Evolutionary conservation across 2,888 invertebrate species (phyloP).

Genomic region (Hanleya hanleyi): DNA sequence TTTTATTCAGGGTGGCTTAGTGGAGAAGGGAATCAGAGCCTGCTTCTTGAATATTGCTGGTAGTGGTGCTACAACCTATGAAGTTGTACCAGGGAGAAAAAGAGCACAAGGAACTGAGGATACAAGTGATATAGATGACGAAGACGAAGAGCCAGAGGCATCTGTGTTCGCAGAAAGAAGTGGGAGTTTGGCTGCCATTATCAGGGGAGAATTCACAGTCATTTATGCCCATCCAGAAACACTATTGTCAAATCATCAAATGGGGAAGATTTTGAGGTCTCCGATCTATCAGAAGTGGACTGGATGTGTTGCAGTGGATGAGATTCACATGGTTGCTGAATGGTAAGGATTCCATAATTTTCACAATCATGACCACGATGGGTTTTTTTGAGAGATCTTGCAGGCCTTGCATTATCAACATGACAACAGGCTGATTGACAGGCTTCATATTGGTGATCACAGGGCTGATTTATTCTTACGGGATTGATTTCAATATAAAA

Average conservation of each 20-base stretch:
- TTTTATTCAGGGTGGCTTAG: not conserved
- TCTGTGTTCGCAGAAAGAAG: not conserved
- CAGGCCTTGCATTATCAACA: too few relatives aligned
- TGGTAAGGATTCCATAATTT: not conserved
- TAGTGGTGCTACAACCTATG: not conserved
- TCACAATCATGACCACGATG: not conserved
- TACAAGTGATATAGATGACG: not conserved
- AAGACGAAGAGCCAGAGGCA: not conserved
- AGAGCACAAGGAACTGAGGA: not conserved
- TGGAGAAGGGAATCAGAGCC: constrained; percentile 9
- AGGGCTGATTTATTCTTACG: too few relatives aligned
- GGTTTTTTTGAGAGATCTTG: too few relatives aligned
- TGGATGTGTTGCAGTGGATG: constrained; percentile 20
- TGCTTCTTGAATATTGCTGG: constrained; percentile 15
- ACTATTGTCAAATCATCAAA: constrained; percentile 7
- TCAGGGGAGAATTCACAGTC: not conserved
- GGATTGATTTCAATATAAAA: too few relatives aligned
- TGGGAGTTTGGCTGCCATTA: not conserved
- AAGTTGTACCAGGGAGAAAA: not conserved
- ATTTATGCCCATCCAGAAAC: constrained; percentile 17
- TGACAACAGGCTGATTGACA: too few relatives aligned
- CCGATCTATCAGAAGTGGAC: constrained; percentile 5
- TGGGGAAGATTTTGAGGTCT: constrained; percentile 4
- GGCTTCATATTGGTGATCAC: too few relatives aligned
- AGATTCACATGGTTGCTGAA: constrained; percentile 20